These are phyloP conservation scores for Carassius gibelio DNA, from an alignment of 2,113 vertebrate genomes.

Conservation along the genomic window DNA sequence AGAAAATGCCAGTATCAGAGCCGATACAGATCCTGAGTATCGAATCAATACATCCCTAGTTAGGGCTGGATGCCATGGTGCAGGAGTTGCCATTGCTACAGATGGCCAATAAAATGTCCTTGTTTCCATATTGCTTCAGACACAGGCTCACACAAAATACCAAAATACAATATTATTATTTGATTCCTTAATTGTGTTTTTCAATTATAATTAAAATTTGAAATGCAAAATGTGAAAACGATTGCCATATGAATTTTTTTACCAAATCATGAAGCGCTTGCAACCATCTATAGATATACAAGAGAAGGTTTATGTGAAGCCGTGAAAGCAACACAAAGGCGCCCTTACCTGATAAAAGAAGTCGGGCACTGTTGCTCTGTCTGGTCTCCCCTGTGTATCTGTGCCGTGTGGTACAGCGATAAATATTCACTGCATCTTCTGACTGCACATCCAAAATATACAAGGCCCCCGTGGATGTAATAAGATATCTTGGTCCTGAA, in stretches of 20 bases:
- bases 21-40: too few relatives aligned
- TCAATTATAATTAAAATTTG: too few relatives aligned
- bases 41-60: too few relatives aligned
- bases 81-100: too few relatives aligned
- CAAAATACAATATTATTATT: too few relatives aligned
- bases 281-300: not conserved
- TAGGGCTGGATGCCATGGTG: too few relatives aligned
- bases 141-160: too few relatives aligned
- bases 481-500: constrained; percentile 97
- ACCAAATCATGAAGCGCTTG: too few relatives aligned
- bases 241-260: not conserved
- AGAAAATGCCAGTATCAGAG: too few relatives aligned
- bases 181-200: too few relatives aligned
- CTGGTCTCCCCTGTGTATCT: constrained; percentile 96
- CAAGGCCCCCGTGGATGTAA: constrained; percentile 98
- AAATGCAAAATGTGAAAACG: not conserved
- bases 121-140: too few relatives aligned
- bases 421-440: constrained; percentile 97
- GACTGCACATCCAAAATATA: constrained; percentile 99
- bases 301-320: not conserved
- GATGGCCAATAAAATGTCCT: too few relatives aligned
- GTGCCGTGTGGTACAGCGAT: constrained; percentile 93
- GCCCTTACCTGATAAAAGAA: constrained; percentile 91
- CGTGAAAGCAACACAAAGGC: not conserved
- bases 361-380: constrained; percentile 97